A percentile compares a stretch with the other conserved stretches of the same genome.
phyloP scores from a whole-genome alignment of 2,797 vertebrate genomes.

The Eulemur mongoz region DNA sequence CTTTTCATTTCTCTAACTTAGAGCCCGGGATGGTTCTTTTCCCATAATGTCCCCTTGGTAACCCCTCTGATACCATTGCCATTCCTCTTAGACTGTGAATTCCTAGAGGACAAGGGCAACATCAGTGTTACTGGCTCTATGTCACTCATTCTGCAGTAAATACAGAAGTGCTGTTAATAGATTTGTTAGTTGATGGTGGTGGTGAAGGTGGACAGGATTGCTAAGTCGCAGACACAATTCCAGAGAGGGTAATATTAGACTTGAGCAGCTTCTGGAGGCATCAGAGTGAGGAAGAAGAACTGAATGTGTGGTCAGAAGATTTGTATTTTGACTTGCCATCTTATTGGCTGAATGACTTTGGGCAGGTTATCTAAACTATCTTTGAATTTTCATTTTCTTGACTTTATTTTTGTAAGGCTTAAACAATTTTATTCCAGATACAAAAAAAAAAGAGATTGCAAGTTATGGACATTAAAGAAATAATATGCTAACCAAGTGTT shows the following conservation, averaged over 20 bases:
- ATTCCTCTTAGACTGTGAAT: neutral
- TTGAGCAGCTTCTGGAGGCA: neutral
- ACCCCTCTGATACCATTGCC: neutral
- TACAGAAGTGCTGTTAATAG: neutral
- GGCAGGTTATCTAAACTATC: neutral
- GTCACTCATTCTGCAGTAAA: neutral
- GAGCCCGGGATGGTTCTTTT: neutral
- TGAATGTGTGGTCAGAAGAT: neutral
- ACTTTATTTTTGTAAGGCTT: constrained; percentile 7
- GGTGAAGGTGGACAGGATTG: neutral
- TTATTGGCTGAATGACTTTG: neutral
- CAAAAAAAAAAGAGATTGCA: neutral
- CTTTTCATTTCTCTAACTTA: neutral
- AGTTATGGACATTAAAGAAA: constrained; percentile 2
- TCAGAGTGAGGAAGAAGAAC: neutral
- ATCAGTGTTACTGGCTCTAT: neutral
- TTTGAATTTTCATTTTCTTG: neutral
- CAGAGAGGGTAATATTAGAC: neutral
- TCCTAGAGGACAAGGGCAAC: neutral
- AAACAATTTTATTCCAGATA: neutral
- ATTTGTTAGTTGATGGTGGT: neutral
- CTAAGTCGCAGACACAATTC: neutral
- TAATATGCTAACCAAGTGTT: neutral
- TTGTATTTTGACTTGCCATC: neutral
- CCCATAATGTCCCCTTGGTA: neutral